Conservation (phyloP, 2,797 vertebrate genomes). For the Capromys pilorides region DNA sequence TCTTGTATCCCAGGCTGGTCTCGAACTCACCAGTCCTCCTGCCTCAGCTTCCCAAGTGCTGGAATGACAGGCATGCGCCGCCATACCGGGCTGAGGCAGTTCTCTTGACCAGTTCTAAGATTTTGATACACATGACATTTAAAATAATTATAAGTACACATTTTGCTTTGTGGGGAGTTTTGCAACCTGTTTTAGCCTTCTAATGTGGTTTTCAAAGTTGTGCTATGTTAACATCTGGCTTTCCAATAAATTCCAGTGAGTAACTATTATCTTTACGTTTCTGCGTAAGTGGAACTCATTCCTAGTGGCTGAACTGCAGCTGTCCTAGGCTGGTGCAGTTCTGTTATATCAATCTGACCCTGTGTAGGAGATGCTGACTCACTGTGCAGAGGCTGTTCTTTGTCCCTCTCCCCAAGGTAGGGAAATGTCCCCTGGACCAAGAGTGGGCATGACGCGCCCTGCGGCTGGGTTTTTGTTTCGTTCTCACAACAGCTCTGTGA, state of each 20-base stretch:
- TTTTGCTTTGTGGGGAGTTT: constrained; percentile 9
- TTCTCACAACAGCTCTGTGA: neutral
- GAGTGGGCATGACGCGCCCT: neutral
- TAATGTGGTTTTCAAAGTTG: neutral
- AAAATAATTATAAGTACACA: neutral
- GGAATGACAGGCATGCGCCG: too few species aligned
- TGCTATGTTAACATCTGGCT: neutral
- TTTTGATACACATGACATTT: neutral
- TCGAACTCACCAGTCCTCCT: too few species aligned
- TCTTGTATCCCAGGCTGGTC: too few species aligned
- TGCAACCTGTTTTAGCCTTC: neutral
- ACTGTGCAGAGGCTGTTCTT: neutral
- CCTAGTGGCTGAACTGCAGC: neutral
- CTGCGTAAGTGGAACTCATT: neutral
- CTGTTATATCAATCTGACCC: neutral
- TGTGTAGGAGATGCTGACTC: neutral
- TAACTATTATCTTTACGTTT: neutral
- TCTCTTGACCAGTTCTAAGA: neutral
- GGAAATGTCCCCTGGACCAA: rapidly evolving
- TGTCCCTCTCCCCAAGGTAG: neutral
- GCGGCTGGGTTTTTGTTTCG: rapidly evolving
- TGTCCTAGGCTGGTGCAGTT: neutral
- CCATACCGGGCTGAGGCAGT: too few species aligned
- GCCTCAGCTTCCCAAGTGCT: too few species aligned
- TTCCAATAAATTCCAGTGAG: neutral